Base-by-base conservation (phyloP, 2,888 invertebrate species). In the Latrodectus elegans region DNA sequence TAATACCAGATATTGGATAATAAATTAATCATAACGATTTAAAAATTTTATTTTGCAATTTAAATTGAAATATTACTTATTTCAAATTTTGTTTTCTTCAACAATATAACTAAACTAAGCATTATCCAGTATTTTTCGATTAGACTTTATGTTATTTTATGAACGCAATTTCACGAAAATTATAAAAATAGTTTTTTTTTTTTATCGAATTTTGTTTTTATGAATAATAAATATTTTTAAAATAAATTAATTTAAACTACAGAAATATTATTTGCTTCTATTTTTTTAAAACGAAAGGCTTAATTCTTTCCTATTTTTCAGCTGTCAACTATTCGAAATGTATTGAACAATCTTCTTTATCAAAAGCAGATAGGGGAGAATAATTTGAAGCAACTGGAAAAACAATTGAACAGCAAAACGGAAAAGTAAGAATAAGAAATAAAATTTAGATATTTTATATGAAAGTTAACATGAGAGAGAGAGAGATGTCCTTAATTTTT, bases 351-450 rank as follows among this genome's bases (percentile, higher is more conserved):
- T 71, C 38, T 81, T 22, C 71, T 81, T n/a, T 81, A 81, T 67
- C 72, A 73, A 64, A 87, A 87, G 38, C 86, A 81, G 81, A 49
- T 67, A 10, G 64, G 72, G 38, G 77, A 81, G 81, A 87, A 87
- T 77, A 55, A 22, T 15, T 22, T 87, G n/a, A 77, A 72, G 17
- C 86, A 87, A 51, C 77, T 77, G 49, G 67, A 77, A 9, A 81
- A 87, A 14, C 86, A 87, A 73, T 15, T 87, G 10, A 15, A 55
- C 4, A 75, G 67, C 17, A 87, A 81, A 60, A n/a, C 38, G 53
- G 55, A 81, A 67, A 87, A 49, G 86, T 87, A 87, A 3, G 38
- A 6, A 38, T 38, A 38, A 38, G 38, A 38, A 38, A 38, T 38
- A 38, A 38, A 38, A 38, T 38, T 0, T 38, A 6, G 38, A 38